Conservation (phyloP, 2,113 vertebrate genomes). For the Podarcis muralis region DNA sequence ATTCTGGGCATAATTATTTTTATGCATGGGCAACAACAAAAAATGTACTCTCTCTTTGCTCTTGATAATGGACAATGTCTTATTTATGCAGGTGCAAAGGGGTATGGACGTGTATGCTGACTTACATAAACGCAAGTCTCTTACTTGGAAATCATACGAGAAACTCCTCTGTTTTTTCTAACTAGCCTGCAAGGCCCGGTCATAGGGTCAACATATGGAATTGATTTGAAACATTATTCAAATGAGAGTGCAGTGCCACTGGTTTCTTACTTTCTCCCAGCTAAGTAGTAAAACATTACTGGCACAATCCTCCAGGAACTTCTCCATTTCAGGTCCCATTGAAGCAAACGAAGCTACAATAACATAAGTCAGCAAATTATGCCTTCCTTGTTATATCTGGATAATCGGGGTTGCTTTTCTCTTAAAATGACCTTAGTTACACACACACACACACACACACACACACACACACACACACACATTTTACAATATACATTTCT, state of each 20-base stretch:
- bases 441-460: background rate
- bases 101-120: slow-evolving; percentile 24
- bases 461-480: too few species aligned
- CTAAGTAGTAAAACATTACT: slow-evolving; percentile 49
- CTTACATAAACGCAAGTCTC: slow-evolving; percentile 48
- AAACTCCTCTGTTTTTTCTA: slow-evolving; percentile 62
- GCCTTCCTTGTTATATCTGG: slow-evolving; percentile 24
- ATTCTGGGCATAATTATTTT: slow-evolving; percentile 56
- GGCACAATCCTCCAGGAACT: background rate
- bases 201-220: slow-evolving; percentile 69
- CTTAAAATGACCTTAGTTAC: slow-evolving; percentile 1
- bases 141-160: slow-evolving; percentile 57
- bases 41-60: slow-evolving; percentile 42
- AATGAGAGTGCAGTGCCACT: slow-evolving; percentile 54
- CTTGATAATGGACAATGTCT: slow-evolving; percentile 48
- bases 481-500: background rate
- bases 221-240: slow-evolving; percentile 67
- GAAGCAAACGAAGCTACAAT: background rate
- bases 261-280: slow-evolving; percentile 50
- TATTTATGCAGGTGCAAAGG: slow-evolving; percentile 58
- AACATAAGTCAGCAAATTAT: background rate
- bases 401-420: background rate
- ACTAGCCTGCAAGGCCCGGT: slow-evolving; percentile 54
- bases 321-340: background rate
- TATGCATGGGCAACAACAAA: slow-evolving; percentile 29